phyloP scores from a whole-genome alignment of 1,140 invertebrate genomes.

The Tetramorium simillimum region DNA sequence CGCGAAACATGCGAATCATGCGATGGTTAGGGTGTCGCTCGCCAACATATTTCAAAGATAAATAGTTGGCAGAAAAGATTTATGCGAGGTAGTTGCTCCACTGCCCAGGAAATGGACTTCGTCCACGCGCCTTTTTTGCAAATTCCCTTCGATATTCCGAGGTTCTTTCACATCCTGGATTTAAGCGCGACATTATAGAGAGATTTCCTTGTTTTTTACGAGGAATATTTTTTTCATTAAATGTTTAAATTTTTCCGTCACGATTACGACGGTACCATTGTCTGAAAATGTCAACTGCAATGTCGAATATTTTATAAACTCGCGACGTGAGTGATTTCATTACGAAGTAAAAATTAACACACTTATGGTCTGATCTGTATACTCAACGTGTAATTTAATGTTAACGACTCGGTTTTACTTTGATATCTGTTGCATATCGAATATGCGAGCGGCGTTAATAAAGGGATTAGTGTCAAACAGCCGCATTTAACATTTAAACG shows the following conservation, averaged over 20 bases:
- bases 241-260: not conserved
- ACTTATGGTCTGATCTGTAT: not conserved
- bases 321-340: slow-evolving; percentile 18
- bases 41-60: slow-evolving; percentile 49
- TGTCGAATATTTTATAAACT: not conserved
- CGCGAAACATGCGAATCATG: slow-evolving; percentile 26
- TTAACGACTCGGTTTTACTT: slow-evolving; percentile 45
- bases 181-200: not conserved
- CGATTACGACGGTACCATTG: not conserved
- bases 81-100: slow-evolving; percentile 16
- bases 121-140: slow-evolving; percentile 19
- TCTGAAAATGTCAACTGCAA: slow-evolving; percentile 9
- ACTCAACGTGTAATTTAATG: slow-evolving; percentile 13
- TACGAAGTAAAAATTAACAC: slow-evolving; percentile 20
- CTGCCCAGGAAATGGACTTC: slow-evolving; percentile 50
- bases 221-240: not conserved
- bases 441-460: slow-evolving; percentile 34
- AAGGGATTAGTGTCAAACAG: slow-evolving; percentile 48
- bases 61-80: slow-evolving; percentile 53
- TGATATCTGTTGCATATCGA: slow-evolving; percentile 42
- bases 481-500: slow-evolving; percentile 36
- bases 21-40: slow-evolving; percentile 22
- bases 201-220: not conserved
- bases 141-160: slow-evolving; percentile 41
- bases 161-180: slow-evolving; percentile 1